Evolutionary conservation across 2,888 invertebrate species (phyloP), one percentile per base, ranked within the genome.

Genomic region (Anaspis maculata): DNA sequence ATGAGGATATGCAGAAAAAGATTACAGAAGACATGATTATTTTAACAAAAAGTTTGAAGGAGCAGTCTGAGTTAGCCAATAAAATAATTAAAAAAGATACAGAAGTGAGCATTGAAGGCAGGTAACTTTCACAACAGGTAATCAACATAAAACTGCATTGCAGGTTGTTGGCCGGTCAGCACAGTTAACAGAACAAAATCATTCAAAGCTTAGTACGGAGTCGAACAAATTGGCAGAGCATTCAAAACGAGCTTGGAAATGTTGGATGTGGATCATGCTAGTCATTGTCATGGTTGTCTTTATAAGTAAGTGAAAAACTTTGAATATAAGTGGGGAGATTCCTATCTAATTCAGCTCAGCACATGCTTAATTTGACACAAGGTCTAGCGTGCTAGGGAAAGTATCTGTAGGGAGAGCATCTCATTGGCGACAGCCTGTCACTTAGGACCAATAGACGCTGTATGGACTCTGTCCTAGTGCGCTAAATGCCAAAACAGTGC

Each of bases 251-350:
- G 85, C 87, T 0, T 94, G 90, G 78, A 88, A 89, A 56, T 95
- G 94, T 64, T 92, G 92, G 91, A 77, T 94, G 46, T 94, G 92
- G 90, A 67, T 92, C 21, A 84, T 94, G 84, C 71, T 95, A 32
- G 76, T 80, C 3, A 69, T 88, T 28, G 92, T 95, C 27, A 76
- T 89, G 61, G 71, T 79, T 34, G 82, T 88, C 49, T 95, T 95
- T 68, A 80, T 95, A 41, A 85, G 88, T 88, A 67, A 76, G 83
- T 24, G 19, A 19, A 9, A 42, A 44, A 41, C 31, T 35, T 23
- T 3, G 25, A 32, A 32, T n/a, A n/a, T n/a, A n/a, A n/a, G n/a
- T 26, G 4, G 23, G 6, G 7, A 30, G 7, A 30, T 39, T 43
- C 37, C 32, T 32, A 42, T 14, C n/a, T n/a, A n/a, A n/a, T n/a